A percentile compares a stretch with the other conserved stretches of the same genome.
phyloP scores from a whole-genome alignment of 2,113 vertebrate genomes.

The Psilopogon haemacephalus region DNA sequence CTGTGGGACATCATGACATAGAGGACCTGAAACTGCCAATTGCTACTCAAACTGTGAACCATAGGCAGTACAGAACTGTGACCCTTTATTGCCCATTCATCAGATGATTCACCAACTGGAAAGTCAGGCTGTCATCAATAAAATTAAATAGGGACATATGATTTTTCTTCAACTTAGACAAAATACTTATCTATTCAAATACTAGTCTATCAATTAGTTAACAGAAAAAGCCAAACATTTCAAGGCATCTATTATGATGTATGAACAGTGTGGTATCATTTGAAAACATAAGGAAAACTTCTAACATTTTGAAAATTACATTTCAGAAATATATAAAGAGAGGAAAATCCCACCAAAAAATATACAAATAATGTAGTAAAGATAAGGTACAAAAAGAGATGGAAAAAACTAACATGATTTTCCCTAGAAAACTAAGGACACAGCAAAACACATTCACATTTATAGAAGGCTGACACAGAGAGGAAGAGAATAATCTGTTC shows the following conservation, averaged over 20 bases:
- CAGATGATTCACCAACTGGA: too few relatives aligned
- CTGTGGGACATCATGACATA: too few relatives aligned
- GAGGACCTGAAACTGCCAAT: too few relatives aligned
- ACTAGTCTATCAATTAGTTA: not conserved
- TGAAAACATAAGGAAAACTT: not conserved
- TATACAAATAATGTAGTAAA: not conserved
- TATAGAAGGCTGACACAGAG: not conserved
- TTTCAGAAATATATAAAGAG: not conserved
- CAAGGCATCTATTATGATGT: not conserved
- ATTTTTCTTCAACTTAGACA: not conserved
- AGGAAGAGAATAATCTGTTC: not conserved
- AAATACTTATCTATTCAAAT: not conserved
- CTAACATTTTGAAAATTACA: not conserved
- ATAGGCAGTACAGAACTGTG: too few relatives aligned
- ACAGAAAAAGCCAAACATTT: not conserved
- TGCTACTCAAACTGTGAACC: too few relatives aligned
- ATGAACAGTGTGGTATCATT: not conserved
- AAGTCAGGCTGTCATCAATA: too few relatives aligned
- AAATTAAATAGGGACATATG: not conserved
- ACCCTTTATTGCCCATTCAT: too few relatives aligned
- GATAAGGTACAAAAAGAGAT: not conserved
- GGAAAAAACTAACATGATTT: rapidly evolving
- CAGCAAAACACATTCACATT: not conserved
- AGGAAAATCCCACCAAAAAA: not conserved
- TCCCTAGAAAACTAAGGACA: not conserved